Evolutionary conservation across 2,888 invertebrate genomes (phyloP), one percentile per base, ranked within the genome.

Genomic region (Heterodera filipjevi): DNA sequence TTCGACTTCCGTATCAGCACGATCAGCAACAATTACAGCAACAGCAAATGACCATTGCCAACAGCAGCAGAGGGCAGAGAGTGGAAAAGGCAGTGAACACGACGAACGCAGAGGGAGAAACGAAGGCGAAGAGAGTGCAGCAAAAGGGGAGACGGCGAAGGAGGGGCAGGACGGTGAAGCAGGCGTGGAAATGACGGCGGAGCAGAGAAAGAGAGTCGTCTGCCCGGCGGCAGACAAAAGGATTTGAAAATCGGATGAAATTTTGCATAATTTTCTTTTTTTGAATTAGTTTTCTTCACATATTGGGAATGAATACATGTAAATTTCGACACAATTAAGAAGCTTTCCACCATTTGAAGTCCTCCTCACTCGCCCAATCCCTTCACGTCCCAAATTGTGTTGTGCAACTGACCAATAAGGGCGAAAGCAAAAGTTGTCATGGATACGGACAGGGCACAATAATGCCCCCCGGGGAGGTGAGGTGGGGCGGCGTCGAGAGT

Each of bases 1-100:
- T 87, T 30, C 81, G 83, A 32, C 75, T 80, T 39, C 79, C 78
- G 30, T 74, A 74, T 16, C 76, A 77, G 22, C 76, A 82, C 32
- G 35, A 71, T 59, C 53, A 59, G n/a, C 16, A 32, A 33, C 30
- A 74, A 30, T 33, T 19, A 30, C 46, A 32, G 53, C 46, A 73
- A 53, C 8, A 5, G 59, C 74, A 35, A 22, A 68, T 68, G 33
- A 68, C 3, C 68, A 35, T 68, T 22, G 59, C 27, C 59, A 27
- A 12, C 19, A 22, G 59, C 59, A 27, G 27, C 19, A 22, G 59
- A 27, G 22, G 10, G n/a, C 59, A 27, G n/a, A 27, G 59, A 59
- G 59, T 59, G 22, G 59, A 27, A 59, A 59, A 39, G 12, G 39
- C 39, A 39, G 12, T 6, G 12, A 39, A 39, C 39, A 12, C 39